phyloP scores from a whole-genome alignment of 1,140 invertebrate species.

The Nylanderia fulva region DNA sequence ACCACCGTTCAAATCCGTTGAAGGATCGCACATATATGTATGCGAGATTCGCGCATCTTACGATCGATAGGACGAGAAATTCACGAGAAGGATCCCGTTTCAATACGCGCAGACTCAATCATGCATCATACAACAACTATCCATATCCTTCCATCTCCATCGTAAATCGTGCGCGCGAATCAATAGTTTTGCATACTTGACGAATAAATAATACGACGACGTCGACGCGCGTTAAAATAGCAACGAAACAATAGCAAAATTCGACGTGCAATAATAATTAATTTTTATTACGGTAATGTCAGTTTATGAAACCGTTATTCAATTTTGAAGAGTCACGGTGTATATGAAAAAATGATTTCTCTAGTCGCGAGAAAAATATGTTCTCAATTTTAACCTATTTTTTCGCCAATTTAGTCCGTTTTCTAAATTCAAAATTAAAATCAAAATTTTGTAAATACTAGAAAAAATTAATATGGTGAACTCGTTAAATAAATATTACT shows the following conservation, averaged over 20 bases:
- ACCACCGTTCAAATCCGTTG: constrained; percentile 11
- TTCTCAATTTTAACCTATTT: no score
- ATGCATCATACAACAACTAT: background rate
- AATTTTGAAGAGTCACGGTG: background rate
- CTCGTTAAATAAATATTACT: no score
- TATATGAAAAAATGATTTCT: background rate
- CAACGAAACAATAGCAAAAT: background rate
- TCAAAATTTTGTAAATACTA: no score
- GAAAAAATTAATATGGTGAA: no score
- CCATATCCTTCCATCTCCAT: constrained; percentile 64
- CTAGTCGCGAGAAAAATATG: no score
- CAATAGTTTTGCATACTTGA: constrained; percentile 69
- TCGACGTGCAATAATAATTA: constrained; percentile 4
- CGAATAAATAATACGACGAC: constrained; percentile 25
- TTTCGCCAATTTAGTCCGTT: no score
- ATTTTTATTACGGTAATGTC: background rate
- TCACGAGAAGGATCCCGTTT: background rate
- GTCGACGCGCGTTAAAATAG: background rate
- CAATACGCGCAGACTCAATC: constrained; percentile 12
- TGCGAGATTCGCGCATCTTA: background rate
- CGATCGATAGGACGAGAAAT: constrained; percentile 21
- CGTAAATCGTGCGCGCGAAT: constrained; percentile 58
- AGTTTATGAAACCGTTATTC: background rate
- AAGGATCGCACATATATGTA: background rate
- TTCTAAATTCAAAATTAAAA: no score